Percentiles rank a stretch among this genome's conserved stretches.
phyloP scores from a whole-genome alignment of 30 jellyfish, hydroid and myxozoan genomes.

The Euphysa ruthae region DNA sequence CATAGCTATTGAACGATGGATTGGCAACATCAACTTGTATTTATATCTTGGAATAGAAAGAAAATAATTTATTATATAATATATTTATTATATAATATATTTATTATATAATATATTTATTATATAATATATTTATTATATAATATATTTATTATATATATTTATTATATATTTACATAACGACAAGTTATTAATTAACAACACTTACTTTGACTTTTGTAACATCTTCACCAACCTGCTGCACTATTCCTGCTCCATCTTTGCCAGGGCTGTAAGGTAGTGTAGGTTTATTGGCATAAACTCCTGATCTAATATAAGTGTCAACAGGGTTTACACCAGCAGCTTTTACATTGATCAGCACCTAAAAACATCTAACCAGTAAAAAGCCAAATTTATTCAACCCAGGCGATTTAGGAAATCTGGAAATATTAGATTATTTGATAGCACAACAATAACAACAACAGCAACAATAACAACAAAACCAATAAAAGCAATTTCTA shows the following conservation, averaged over 20 bases:
- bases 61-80: no score
- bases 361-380: conserved; percentile 31
- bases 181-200: not conserved
- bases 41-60: no score
- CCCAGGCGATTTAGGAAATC: no score
- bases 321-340: conserved; percentile 85
- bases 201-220: conserved; percentile 45
- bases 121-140: no score
- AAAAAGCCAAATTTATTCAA: no score
- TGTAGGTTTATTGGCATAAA: conserved; percentile 12
- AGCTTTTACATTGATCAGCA: conserved; percentile 50
- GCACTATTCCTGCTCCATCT: conserved; percentile 73
- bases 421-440: no score
- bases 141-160: not conserved
- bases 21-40: no score
- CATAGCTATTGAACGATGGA: no score
- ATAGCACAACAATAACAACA: no score
- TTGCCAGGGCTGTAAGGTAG: conserved; percentile 53
- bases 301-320: conserved; percentile 50
- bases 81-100: not conserved
- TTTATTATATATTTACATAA: not conserved
- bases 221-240: conserved; percentile 54
- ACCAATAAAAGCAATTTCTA: no score
- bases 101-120: not conserved
- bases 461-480: no score